phyloP scores from a whole-genome alignment of 2,113 vertebrate genomes.

The Tachycineta bicolor region DNA sequence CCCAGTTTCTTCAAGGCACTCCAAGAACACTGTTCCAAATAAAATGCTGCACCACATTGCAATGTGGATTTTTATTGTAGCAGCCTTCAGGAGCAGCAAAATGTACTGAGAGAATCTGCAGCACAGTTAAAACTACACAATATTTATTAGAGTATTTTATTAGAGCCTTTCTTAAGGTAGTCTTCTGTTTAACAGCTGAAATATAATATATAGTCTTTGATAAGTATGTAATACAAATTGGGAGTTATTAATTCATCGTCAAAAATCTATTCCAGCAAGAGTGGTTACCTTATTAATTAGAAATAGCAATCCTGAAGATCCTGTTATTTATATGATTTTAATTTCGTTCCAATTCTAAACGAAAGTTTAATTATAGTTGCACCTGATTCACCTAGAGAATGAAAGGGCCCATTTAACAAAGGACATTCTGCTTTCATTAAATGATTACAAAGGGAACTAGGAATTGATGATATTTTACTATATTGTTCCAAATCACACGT shows the following conservation, averaged over 20 bases:
- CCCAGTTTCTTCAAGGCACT: not conserved
- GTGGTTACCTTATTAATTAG: not conserved
- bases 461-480: slow-evolving; percentile 29
- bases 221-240: not conserved
- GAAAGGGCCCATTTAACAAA: slow-evolving; percentile 36
- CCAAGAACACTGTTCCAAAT: not conserved
- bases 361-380: slow-evolving; percentile 52
- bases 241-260: not conserved
- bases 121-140: not conserved
- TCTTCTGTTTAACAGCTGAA: slow-evolving; percentile 7
- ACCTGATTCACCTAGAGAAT: slow-evolving; percentile 35
- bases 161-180: not conserved
- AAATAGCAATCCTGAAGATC: not conserved
- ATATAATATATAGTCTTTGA: not conserved
- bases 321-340: slow-evolving; percentile 51
- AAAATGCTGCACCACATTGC: not conserved
- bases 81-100: not conserved
- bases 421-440: slow-evolving; percentile 20
- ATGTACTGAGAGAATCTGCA: not conserved
- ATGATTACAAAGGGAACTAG: slow-evolving; percentile 7
- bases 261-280: slow-evolving; percentile 11
- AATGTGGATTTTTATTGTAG: not conserved
- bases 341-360: slow-evolving; percentile 36
- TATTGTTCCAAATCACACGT: slow-evolving; percentile 17
- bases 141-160: not conserved